Base-by-base conservation (phyloP, 2,113 vertebrate genomes). In the Setophaga petechia region DNA sequence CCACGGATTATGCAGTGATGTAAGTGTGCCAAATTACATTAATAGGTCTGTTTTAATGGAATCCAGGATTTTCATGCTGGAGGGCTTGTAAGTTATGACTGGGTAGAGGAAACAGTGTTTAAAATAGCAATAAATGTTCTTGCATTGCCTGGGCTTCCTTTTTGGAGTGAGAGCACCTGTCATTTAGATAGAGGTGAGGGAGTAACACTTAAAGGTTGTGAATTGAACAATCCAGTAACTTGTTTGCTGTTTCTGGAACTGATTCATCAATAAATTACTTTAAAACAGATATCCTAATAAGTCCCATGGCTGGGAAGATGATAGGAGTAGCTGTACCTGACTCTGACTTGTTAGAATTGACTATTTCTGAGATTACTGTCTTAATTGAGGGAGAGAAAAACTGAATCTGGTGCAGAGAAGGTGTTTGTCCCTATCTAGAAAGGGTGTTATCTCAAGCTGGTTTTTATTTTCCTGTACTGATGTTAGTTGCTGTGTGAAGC, bases 121-220 rank as follows among this genome's bases (percentile, higher is more conserved):
- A 39, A 37, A 66, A 3, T 13, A 24, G 30, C 22, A 33, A 10
- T 61, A 13, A 47, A 8, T 24, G 15, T 37, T 79, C 28, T 63
- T 76, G 37, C 5, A 17, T 31, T 31, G 39, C 31, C 52, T 67
- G 66, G 90, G 28, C 37, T 67, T 66, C 49, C 28, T 58, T 46
- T 44, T 75, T 3, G 2, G 41, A 28, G 37, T 22, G 33, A 75
- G 52, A n/a, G 33, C 24, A 7, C 4, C 27, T 2, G 1, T 21
- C 10, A 41, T 1, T 59, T 68, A 43, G 24, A 28, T 13, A 51
- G 24, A 67, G 5, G 37, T 20, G 25, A 63, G 11, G 23, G 11
- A n/a, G 6, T n/a, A 35, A 54, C 0, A 1, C 15, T 30, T 78
- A 10, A 44, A 78, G 77, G 51, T 11, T 5, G 2, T 6, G 5